Base-by-base conservation (phyloP, 2,113 vertebrate genomes). In the Cranoglanis bouderius region DNA sequence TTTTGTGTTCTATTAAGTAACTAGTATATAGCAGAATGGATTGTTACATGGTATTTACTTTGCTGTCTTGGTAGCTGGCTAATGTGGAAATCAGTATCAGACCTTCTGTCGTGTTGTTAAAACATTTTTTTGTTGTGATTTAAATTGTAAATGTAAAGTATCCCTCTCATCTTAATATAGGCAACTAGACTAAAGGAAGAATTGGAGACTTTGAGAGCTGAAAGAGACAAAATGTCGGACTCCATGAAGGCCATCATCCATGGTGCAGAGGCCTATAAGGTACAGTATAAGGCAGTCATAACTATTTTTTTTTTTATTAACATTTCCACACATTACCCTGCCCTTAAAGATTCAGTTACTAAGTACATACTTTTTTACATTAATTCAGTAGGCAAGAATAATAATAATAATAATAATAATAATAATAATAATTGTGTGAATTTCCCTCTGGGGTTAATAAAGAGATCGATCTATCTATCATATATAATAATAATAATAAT, bases 171-270 rank as follows among this genome's bases (percentile, higher is more conserved):
- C 13, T 92, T 90, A 82, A 85, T 81, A 49, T 89, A 99, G 98
- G 91, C 93, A 55, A 94, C 94, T 63, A 72, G 82, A 2, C 92
- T 99, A 46, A 97, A 92, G 78, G 97, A 97, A 84, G 96, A 98
- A 77, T 87, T 98, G 63, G 95, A 96, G n/a, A 92, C 92, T 74
- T 88, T 97, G 89, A 96, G 89, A 84, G 93, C 94, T 65, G 97
- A 98, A 90, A 96, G 95, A 91, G 96, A 97, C 90, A 96, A 95
- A 40, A 90, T 98, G 51, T 97, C 95, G 87, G 91, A 94, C 90
- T 98, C 98, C 6, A 93, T 99, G 96, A 98, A 96, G 91, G 97
- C 97, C 77, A 95, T 99, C 85, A 97, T 99, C 92, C 97, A 98
- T 32, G 95, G 96, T 75, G 98, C 98, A 88, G 98, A 99, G 93